These are phyloP conservation scores for Cryptophagus acutangulus DNA, from an alignment of 2,888 invertebrate species.

Conservation along the genomic window DNA sequence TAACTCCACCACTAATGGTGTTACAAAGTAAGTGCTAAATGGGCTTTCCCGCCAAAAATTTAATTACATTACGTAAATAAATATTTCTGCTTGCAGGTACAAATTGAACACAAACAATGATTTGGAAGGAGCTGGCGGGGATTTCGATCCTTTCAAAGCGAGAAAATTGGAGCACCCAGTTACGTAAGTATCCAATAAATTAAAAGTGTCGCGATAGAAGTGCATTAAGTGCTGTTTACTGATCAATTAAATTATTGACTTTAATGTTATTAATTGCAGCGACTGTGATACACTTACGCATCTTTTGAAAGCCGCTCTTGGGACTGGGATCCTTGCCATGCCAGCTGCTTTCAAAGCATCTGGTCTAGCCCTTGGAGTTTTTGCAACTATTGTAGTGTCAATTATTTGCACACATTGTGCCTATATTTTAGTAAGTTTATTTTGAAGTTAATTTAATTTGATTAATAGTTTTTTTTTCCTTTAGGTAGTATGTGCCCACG, in stretches of 20 bases:
- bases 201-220: no score
- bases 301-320: conserved; percentile 90
- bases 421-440: conserved; percentile 71
- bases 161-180: conserved; percentile 71
- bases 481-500: conserved; percentile 78
- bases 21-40: conserved; percentile 51
- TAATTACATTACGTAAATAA: no score
- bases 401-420: conserved; percentile 92
- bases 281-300: conserved; percentile 89
- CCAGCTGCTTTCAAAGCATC: conserved; percentile 85
- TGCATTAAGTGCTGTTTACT: no score
- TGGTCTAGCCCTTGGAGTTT: conserved; percentile 78
- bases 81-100: conserved; percentile 51
- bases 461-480: conserved; percentile 26
- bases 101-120: conserved; percentile 57
- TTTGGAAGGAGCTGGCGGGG: conserved; percentile 52
- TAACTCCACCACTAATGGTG: conserved; percentile 55
- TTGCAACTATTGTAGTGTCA: conserved; percentile 80
- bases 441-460: neutral
- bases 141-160: conserved; percentile 71
- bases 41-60: no score
- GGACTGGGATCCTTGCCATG: conserved; percentile 94
- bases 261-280: conserved; percentile 54
- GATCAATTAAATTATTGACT: no score
- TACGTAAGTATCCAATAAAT: conserved; percentile 59